Conservation (phyloP, 2,797 vertebrate genomes). For the Cyprinella venusta region DNA sequence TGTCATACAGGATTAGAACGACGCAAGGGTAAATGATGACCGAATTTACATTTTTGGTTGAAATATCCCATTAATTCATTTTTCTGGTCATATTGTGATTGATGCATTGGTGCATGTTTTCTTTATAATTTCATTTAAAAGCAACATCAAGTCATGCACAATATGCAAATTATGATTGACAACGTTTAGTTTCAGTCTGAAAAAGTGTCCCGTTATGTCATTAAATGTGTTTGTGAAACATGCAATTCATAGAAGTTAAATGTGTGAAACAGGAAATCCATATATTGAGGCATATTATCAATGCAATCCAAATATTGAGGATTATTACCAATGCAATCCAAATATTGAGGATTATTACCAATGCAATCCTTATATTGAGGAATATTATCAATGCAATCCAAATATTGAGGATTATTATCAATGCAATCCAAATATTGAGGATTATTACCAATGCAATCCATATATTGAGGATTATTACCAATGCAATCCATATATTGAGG, state of each 20-base stretch:
- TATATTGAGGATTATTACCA: background rate
- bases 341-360: background rate
- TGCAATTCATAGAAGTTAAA: too few species aligned
- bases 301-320: background rate
- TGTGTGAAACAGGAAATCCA: too few species aligned
- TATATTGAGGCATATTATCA: background rate
- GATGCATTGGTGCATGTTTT: background rate
- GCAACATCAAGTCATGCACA: too few species aligned
- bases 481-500: too few species aligned
- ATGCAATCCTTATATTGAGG: background rate
- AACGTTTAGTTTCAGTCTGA: background rate
- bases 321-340: background rate
- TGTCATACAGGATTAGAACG: background rate
- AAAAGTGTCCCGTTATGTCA: background rate
- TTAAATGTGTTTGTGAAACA: background rate
- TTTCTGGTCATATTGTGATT: background rate
- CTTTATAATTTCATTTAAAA: background rate
- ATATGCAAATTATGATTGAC: background rate
- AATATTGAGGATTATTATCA: background rate
- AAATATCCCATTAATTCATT: background rate
- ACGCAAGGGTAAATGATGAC: background rate
- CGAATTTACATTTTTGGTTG: background rate
- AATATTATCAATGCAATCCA: background rate
- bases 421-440: background rate
- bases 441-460: background rate